A percentile compares a stretch with the other conserved stretches of the same genome.
phyloP scores from a whole-genome alignment of 2,888 invertebrate species.

The Frankliniella fusca region DNA sequence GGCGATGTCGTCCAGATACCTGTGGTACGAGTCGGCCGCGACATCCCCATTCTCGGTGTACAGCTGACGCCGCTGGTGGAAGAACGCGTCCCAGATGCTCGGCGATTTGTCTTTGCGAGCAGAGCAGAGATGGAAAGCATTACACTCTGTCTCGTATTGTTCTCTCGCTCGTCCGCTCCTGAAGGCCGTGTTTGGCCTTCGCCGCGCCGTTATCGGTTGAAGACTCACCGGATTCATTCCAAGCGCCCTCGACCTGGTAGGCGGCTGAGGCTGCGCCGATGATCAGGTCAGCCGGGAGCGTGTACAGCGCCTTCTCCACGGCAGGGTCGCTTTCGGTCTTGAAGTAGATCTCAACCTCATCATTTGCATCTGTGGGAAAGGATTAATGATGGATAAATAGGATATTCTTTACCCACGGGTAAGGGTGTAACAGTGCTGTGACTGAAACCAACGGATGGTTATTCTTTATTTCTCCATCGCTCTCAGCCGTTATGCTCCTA shows the following conservation, averaged over 20 bases:
- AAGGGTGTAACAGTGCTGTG: no score
- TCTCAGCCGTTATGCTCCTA: no score
- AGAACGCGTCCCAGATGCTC: conserved; percentile 63
- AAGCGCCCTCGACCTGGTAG: conserved; percentile 9
- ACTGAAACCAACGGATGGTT: no score
- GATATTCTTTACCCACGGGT: no score
- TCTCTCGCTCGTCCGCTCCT: no score
- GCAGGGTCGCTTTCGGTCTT: not conserved
- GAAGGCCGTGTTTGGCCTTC: no score
- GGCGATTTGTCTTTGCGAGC: conserved; percentile 54
- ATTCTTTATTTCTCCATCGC: no score
- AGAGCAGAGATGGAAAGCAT: not conserved
- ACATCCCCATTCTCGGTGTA: conserved; percentile 54
- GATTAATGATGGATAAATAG: no score
- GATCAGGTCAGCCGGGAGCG: not conserved
- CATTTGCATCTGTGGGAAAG: no score
- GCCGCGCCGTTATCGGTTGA: no score
- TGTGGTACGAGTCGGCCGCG: conserved; percentile 62
- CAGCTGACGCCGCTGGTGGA: conserved; percentile 52
- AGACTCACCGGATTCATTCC: not conserved
- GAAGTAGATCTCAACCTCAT: not conserved
- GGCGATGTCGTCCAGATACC: conserved; percentile 56
- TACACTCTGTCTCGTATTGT: not conserved
- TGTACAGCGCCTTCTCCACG: not conserved
- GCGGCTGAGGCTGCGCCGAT: not conserved